Evolutionary conservation across 2,888 invertebrate genomes (phyloP).

Genomic region (Synanthedon myopaeformis): DNA sequence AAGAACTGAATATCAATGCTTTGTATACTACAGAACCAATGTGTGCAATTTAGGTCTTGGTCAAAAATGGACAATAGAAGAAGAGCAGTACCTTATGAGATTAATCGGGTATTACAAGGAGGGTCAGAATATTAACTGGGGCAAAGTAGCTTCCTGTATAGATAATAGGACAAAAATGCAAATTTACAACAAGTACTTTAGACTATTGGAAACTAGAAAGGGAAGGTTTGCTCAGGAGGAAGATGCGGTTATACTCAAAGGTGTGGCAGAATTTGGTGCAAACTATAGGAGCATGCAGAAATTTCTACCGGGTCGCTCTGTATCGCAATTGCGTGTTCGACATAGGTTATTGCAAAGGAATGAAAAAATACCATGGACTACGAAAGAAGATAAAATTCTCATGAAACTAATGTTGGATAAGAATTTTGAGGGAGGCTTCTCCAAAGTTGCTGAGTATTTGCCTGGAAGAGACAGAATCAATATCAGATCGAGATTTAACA

Average conservation of each 20-base stretch:
- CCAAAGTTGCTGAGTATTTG: conserved; percentile 61
- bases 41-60: conserved; percentile 32
- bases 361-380: conserved; percentile 67
- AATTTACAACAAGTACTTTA: conserved; percentile 71
- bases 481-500: conserved; percentile 71
- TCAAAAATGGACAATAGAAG: conserved; percentile 74
- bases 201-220: conserved; percentile 54
- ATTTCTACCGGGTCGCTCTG: conserved; percentile 73
- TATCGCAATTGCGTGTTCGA: conserved; percentile 71
- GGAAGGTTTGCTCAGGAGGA: conserved; percentile 76
- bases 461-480: conserved; percentile 68
- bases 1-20: conserved; percentile 78
- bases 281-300: conserved; percentile 71
- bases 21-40: conserved; percentile 73
- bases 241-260: conserved; percentile 74
- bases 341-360: conserved; percentile 61
- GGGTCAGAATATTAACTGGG: conserved; percentile 81
- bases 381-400: conserved; percentile 72
- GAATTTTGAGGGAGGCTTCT: conserved; percentile 37
- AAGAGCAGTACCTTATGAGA: conserved; percentile 74
- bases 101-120: conserved; percentile 73
- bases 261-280: conserved; percentile 71
- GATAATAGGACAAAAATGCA: conserved; percentile 74
- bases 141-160: conserved; percentile 73
- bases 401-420: conserved; percentile 64